Conservation (phyloP, 2,888 invertebrate genomes). For the Agrotis segetum region DNA sequence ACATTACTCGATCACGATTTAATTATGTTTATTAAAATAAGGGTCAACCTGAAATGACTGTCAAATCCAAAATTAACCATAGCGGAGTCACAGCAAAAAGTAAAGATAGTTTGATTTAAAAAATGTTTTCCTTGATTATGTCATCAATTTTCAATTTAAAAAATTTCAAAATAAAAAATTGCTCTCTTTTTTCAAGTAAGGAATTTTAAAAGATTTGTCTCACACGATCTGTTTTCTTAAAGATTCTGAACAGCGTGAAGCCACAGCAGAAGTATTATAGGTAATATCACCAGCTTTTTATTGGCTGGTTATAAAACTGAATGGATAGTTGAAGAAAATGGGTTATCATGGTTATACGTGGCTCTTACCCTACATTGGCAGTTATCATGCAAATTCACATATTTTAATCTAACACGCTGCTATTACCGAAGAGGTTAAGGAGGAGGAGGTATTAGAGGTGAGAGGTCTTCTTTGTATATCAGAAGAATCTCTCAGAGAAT, state of each 20-base stretch:
- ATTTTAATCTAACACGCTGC: conserved; percentile 19
- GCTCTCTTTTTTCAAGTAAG: not conserved
- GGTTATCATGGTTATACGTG: conserved; percentile 39
- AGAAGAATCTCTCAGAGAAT: not conserved
- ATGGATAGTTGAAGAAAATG: conserved; percentile 46
- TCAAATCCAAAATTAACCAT: too few species aligned
- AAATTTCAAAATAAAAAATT: not conserved
- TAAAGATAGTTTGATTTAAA: not conserved
- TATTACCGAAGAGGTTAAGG: not conserved
- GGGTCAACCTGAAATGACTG: too few species aligned
- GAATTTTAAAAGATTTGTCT: not conserved
- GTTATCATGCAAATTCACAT: conserved; percentile 42
- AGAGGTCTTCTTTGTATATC: not conserved
- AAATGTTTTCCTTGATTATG: not conserved
- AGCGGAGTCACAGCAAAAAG: too few species aligned
- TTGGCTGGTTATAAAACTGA: conserved; percentile 33
- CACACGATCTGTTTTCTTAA: not conserved
- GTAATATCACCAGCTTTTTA: conserved; percentile 28
- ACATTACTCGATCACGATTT: too few species aligned
- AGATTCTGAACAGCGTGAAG: conserved; percentile 1
- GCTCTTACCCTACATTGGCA: conserved; percentile 14
- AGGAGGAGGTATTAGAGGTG: not conserved
- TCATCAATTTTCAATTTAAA: too few species aligned
- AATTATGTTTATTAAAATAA: not conserved
- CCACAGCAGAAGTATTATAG: conserved; percentile 1